These are phyloP conservation scores for Egretta garzetta DNA, from an alignment of 2,113 vertebrate genomes.

Conservation along the genomic window DNA sequence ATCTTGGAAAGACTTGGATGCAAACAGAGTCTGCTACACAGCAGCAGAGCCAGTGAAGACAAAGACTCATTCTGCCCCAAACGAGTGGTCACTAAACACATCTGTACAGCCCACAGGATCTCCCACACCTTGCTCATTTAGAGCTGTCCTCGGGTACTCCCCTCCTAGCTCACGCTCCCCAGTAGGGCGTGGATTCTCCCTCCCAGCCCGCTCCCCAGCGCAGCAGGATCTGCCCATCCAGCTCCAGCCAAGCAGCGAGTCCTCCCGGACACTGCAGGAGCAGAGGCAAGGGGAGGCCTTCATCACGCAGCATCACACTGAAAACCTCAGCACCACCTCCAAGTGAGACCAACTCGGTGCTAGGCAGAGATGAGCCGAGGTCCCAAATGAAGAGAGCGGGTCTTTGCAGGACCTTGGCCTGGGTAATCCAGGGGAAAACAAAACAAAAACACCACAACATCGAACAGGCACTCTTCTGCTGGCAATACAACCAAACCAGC, in stretches of 20 bases:
- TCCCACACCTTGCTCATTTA: rapidly evolving
- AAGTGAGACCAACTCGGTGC: rapidly evolving
- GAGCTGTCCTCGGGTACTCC: not conserved
- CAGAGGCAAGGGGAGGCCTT: not conserved
- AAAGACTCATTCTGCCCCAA: not conserved
- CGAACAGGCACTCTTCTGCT: not conserved
- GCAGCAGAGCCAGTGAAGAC: not conserved
- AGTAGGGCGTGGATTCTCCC: no score
- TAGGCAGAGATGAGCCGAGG: not conserved
- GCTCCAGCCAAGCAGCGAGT: not conserved
- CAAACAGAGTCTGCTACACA: no score
- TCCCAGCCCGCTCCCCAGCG: not conserved
- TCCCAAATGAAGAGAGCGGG: not conserved
- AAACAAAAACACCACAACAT: no score
- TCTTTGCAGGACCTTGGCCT: not conserved
- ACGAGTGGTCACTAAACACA: rapidly evolving
- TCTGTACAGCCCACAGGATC: not conserved
- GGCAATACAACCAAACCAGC: not conserved
- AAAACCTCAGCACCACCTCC: rapidly evolving
- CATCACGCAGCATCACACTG: no score
- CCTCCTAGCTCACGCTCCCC: not conserved
- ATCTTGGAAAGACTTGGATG: not conserved
- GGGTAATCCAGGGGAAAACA: not conserved
- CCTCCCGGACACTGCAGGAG: rapidly evolving
- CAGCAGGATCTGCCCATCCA: not conserved